Percentiles rank a stretch among this genome's conserved stretches.
These are phyloP conservation scores for Melieria omissa DNA, from an alignment of 2,888 invertebrate species.

Conservation along the genomic window DNA sequence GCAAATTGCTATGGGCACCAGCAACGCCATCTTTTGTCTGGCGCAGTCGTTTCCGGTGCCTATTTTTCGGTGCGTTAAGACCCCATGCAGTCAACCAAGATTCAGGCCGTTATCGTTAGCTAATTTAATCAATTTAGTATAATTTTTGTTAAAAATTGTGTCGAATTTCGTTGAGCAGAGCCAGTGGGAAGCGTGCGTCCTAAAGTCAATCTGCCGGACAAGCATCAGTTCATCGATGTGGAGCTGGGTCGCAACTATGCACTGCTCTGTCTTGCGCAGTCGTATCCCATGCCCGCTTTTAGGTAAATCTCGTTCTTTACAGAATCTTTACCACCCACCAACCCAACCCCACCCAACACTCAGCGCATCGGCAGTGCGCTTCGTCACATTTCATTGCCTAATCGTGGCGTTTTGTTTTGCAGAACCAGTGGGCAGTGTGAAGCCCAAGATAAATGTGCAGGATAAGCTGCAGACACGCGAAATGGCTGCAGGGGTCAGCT, in stretches of 20 bases:
- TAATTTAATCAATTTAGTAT: neutral
- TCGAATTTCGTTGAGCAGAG: conserved; percentile 54
- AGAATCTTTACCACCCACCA: conserved; percentile 5
- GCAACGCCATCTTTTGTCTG: conserved; percentile 77
- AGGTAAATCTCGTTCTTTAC: conserved; percentile 68
- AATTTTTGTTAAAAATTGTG: neutral
- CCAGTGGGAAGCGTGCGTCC: conserved; percentile 73
- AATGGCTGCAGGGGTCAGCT: conserved; percentile 67
- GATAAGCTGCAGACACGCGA: conserved; percentile 73
- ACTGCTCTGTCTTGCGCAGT: conserved; percentile 74
- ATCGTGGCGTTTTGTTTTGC: conserved; percentile 35
- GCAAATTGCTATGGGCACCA: conserved; percentile 56
- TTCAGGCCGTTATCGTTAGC: conserved; percentile 36
- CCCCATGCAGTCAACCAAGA: conserved; percentile 32
- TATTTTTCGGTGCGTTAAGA: conserved; percentile 67
- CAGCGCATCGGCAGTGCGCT: neutral
- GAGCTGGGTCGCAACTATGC: conserved; percentile 68
- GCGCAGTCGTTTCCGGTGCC: conserved; percentile 79
- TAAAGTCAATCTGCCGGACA: conserved; percentile 73
- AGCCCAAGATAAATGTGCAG: conserved; percentile 77
- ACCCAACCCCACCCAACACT: neutral
- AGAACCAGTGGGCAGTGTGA: conserved; percentile 70
- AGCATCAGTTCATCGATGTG: conserved; percentile 59
- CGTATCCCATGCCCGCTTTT: conserved; percentile 78
- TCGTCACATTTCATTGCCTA: too few relatives aligned